A percentile compares a stretch with the other conserved stretches of the same genome.
These are phyloP conservation scores for Sebastes trivittatus DNA, from an alignment of 2,797 vertebrate species.

Conservation along the genomic window DNA sequence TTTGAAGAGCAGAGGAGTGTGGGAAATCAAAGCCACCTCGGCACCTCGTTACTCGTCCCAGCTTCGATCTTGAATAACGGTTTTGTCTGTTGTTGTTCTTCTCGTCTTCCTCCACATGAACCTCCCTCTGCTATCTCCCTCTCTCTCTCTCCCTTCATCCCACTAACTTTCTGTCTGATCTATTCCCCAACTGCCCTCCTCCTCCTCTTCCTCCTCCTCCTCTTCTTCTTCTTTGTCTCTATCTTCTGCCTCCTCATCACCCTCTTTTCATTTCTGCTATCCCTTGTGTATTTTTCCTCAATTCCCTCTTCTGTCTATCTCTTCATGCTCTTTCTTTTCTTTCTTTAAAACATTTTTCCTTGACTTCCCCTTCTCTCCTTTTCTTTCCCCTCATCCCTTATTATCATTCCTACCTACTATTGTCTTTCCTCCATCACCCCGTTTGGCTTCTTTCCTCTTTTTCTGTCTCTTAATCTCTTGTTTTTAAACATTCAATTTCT, in stretches of 20 bases:
- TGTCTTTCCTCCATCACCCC: neutral
- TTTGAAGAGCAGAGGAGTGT: constrained; percentile 63
- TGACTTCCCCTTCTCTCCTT: neutral
- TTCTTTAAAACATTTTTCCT: neutral
- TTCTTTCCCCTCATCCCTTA: neutral
- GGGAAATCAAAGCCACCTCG: constrained; percentile 62
- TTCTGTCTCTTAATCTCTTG: neutral
- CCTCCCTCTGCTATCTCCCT: constrained; percentile 6
- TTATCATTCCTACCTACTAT: neutral
- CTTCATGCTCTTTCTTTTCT: neutral
- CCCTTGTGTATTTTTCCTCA: constrained; percentile 13
- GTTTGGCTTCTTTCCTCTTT: neutral
- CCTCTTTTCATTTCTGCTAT: constrained; percentile 13
- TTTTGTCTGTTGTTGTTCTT: constrained; percentile 41
- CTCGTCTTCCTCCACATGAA: constrained; percentile 38
- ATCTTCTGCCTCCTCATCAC: constrained; percentile 31
- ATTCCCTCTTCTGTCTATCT: neutral
- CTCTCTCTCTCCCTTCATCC: constrained; percentile 22
- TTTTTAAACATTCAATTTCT: neutral
- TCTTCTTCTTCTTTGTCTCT: constrained; percentile 8
- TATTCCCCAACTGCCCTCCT: constrained; percentile 45
- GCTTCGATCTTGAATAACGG: constrained; percentile 32
- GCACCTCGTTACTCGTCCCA: constrained; percentile 35
- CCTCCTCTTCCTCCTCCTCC: neutral
- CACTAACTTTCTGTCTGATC: constrained; percentile 51